These are phyloP conservation scores for Camptogramma bilineatum DNA, from an alignment of 2,888 invertebrate species.

Conservation along the genomic window DNA sequence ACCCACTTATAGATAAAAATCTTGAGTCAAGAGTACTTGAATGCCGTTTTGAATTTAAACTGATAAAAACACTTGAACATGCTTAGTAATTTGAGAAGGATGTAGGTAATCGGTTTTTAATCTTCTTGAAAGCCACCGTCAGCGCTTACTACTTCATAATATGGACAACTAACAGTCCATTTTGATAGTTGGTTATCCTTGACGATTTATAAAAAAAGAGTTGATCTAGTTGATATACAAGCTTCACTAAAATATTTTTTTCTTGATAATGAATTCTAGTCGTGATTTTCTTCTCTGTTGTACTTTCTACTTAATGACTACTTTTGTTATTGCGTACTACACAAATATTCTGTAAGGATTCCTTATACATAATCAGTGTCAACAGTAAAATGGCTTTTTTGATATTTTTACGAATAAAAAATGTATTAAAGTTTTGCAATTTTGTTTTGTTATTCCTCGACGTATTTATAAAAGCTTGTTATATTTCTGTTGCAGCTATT, in stretches of 20 bases:
- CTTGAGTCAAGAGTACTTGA: not conserved
- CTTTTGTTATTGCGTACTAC: not conserved
- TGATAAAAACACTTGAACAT: not conserved
- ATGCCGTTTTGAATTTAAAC: not conserved
- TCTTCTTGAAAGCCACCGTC: too few species aligned
- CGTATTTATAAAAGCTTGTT: not conserved
- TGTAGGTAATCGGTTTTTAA: too few species aligned
- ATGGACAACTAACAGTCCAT: not conserved
- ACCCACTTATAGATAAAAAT: not conserved
- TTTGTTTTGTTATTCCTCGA: not conserved
- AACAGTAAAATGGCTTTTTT: not conserved
- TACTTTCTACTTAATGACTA: not conserved
- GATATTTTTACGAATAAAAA: too few species aligned
- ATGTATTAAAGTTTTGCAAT: too few species aligned
- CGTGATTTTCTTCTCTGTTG: not conserved
- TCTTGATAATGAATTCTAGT: not conserved
- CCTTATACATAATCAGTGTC: not conserved
- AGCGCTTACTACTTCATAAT: too few species aligned
- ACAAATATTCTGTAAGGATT: not conserved
- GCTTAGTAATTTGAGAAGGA: not conserved
- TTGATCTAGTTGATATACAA: too few species aligned
- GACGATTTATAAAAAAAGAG: not conserved
- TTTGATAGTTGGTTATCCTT: not conserved
- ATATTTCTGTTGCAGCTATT: constrained; percentile 65
- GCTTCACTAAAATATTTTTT: not conserved